Evolutionary conservation across 2,797 vertebrate species (phyloP).

Genomic region (Ceryle rudis): DNA sequence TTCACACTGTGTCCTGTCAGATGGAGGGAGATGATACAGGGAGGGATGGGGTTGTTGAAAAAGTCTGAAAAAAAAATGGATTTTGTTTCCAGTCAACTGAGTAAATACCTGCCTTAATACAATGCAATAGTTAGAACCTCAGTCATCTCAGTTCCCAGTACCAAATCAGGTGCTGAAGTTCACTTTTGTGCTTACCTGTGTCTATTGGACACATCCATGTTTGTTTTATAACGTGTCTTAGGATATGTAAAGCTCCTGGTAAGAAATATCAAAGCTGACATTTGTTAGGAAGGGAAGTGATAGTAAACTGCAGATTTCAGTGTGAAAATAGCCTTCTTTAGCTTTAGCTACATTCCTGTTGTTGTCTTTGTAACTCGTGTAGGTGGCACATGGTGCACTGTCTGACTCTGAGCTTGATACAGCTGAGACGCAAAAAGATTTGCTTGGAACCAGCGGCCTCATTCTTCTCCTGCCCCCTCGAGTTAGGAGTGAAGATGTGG

Average conservation of each 20-base stretch:
- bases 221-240: not conserved
- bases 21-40: not conserved
- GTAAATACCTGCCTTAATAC: not conserved
- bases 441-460: slow-evolving; percentile 88
- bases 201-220: not conserved
- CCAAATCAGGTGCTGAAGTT: not conserved
- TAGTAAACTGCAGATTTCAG: not conserved
- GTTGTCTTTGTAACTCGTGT: not conserved
- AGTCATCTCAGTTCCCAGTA: not conserved
- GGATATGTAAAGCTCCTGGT: not conserved
- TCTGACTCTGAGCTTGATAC: slow-evolving; percentile 77
- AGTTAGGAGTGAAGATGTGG: slow-evolving; percentile 48
- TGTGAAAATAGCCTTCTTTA: not conserved
- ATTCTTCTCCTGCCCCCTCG: slow-evolving; percentile 86
- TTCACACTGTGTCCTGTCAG: not conserved
- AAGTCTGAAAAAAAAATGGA: not conserved
- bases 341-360: not conserved
- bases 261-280: not conserved
- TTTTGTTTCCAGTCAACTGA: not conserved
- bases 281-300: not conserved
- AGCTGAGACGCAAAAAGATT: slow-evolving; percentile 82
- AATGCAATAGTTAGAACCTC: not conserved
- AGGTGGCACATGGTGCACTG: slow-evolving; percentile 86
- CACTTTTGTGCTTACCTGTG: not conserved
- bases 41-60: not conserved